phyloP scores from a whole-genome alignment of 2,113 vertebrate genomes.

The Misgurnus mizolepis region DNA sequence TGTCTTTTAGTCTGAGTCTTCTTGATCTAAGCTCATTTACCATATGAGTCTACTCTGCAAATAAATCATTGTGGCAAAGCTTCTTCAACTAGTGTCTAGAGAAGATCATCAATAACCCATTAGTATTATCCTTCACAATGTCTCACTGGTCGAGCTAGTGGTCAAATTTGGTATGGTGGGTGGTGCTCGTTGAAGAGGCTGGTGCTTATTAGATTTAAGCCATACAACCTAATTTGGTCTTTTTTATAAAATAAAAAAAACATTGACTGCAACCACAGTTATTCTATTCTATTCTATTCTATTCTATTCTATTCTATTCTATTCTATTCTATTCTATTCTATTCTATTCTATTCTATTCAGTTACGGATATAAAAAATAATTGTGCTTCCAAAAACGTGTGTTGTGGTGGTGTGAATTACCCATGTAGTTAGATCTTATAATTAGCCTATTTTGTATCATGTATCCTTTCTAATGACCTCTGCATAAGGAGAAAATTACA shows the following conservation, averaged over 20 bases:
- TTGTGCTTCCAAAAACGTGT: background rate
- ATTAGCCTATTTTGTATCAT: too few species aligned
- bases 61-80: background rate
- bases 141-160: background rate
- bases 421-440: too few species aligned
- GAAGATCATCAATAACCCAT: conserved; percentile 17
- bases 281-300: background rate
- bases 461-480: too few species aligned
- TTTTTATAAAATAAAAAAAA: conserved; percentile 14
- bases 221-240: background rate
- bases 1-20: background rate
- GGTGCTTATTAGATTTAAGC: conserved; percentile 13
- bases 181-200: conserved; percentile 9
- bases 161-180: background rate
- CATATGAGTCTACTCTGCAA: background rate
- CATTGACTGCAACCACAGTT: background rate
- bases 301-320: too few species aligned
- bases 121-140: conserved; percentile 41
- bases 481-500: too few species aligned
- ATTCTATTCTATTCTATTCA: too few species aligned
- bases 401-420: too few species aligned
- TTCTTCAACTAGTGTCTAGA: background rate
- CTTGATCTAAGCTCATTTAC: conserved; percentile 1
- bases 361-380: too few species aligned
- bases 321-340: too few species aligned